Evolutionary conservation across 2,797 vertebrate species (phyloP), one percentile per base, ranked within the genome.

Genomic region (Tangara arthus): DNA sequence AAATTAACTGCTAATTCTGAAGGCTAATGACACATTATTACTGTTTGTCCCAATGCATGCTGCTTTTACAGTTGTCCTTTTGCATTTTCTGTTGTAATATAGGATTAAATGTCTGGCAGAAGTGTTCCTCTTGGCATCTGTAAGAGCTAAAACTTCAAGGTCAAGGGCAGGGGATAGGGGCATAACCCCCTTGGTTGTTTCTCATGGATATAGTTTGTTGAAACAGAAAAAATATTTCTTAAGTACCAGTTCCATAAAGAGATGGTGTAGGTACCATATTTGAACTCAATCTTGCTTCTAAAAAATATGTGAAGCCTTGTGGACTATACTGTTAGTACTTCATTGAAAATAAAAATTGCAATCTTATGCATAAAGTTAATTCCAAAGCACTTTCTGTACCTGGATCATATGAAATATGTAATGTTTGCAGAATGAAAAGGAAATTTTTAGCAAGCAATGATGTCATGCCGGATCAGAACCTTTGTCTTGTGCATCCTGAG

Each of bases 151-250:
- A 89, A 52, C 41, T 66, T 82, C n/a, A 55, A 5, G 59, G 68
- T 57, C 39, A 69, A 34, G 64, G 6, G 15, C 0, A 0, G 3
- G 12, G 9, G 2, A 1, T 13, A 47, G 20, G 2, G 11, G 1
- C 34, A 24, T 24, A 50, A 71, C 12, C 13, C 23, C 12, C 20
- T 82, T 49, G 30, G 12, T 13, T 78, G 15, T 59, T 70, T 70
- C 41, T 85, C 5, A 27, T 61, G 35, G 35, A 23, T 64, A 28
- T 4, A 2, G 15, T 60, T 89, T 68, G 26, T 60, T 63, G 46
- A 75, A 75, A 26, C 47, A 50, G 24, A n/a, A 50, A 71, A 82
- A 9, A 15, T 46, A 41, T 8, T 79, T 50, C 32, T 77, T 73
- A n/a, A 86, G 59, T 9, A 81, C 6, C 3, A 32, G 7, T 71